phyloP scores from a whole-genome alignment of 2,888 invertebrate genomes.

The Phoronis australis region DNA sequence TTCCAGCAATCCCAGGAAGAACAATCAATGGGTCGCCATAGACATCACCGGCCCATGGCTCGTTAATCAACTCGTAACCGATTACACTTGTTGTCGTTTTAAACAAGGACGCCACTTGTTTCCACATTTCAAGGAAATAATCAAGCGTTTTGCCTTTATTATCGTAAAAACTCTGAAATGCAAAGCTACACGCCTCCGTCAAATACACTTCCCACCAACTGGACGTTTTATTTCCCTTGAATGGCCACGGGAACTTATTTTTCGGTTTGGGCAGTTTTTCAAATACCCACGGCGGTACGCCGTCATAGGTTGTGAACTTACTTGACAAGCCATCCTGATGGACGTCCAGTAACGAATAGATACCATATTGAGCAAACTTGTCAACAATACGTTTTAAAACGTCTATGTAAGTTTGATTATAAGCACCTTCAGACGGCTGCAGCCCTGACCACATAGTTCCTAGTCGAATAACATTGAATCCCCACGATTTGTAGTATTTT shows the following conservation, averaged over 20 bases:
- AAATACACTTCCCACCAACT: slow-evolving; percentile 26
- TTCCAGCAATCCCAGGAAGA: slow-evolving; percentile 30
- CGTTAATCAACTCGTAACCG: slow-evolving; percentile 37
- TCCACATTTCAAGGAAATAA: slow-evolving; percentile 26
- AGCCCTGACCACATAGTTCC: slow-evolving; percentile 36
- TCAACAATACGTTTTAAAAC: slow-evolving; percentile 17
- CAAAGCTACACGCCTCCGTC: slow-evolving; percentile 23
- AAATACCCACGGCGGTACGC: slow-evolving; percentile 29
- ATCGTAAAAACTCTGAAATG: slow-evolving; percentile 31
- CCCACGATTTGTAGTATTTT: slow-evolving; percentile 21
- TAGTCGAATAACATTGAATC: slow-evolving; percentile 36
- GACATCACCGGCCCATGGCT: slow-evolving; percentile 37
- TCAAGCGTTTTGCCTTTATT: slow-evolving; percentile 18
- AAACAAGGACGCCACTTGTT: slow-evolving; percentile 18
- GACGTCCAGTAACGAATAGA: slow-evolving; percentile 30
- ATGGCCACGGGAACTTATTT: slow-evolving; percentile 29
- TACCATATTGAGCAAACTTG: slow-evolving; percentile 18
- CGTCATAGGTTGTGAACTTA: slow-evolving; percentile 25
- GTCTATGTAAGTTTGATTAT: slow-evolving; percentile 27
- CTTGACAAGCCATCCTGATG: slow-evolving; percentile 30
- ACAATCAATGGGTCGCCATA: slow-evolving; percentile 21
- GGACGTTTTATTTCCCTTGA: slow-evolving; percentile 11
- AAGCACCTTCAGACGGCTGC: slow-evolving; percentile 15
- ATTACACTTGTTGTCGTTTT: slow-evolving; percentile 17
- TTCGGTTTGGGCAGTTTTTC: slow-evolving; percentile 21